A percentile compares a stretch with the other conserved stretches of the same genome.
Evolutionary conservation across 2,888 invertebrate species (phyloP).

Genomic region (Alcis repandata): DNA sequence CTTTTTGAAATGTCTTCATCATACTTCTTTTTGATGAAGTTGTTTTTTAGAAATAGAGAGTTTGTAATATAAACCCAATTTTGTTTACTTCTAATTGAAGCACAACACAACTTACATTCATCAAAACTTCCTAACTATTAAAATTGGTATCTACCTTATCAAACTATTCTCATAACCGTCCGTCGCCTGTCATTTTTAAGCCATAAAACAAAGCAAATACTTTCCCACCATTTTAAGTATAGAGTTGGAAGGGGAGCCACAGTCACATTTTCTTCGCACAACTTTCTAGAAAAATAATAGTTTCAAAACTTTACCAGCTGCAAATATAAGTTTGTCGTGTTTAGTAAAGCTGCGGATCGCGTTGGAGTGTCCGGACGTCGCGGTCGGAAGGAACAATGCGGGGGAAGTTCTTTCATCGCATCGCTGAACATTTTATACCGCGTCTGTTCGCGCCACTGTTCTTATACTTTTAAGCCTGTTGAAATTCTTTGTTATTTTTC

Average conservation of each 20-base stretch:
- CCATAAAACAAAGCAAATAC: background rate
- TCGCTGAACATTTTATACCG: slow-evolving; percentile 61
- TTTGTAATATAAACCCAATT: too few species aligned
- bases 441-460: slow-evolving; percentile 52
- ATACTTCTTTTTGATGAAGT: too few species aligned
- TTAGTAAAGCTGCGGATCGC: background rate
- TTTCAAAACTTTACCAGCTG: background rate
- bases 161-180: background rate
- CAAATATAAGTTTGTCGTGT: background rate
- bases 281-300: too few species aligned
- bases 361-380: slow-evolving; percentile 17
- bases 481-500: slow-evolving; percentile 38
- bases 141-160: background rate
- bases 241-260: background rate
- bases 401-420: slow-evolving; percentile 59
- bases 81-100: too few species aligned
- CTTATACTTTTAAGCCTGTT: slow-evolving; percentile 49
- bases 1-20: too few species aligned
- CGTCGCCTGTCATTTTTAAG: background rate
- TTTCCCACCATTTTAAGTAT: background rate
- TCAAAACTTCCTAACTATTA: too few species aligned
- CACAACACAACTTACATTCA: too few species aligned
- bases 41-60: too few species aligned
- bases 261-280: too few species aligned
- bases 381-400: slow-evolving; percentile 51